Evolutionary conservation across 2,797 vertebrate species (phyloP).

Genomic region (Hybognathus amarus): DNA sequence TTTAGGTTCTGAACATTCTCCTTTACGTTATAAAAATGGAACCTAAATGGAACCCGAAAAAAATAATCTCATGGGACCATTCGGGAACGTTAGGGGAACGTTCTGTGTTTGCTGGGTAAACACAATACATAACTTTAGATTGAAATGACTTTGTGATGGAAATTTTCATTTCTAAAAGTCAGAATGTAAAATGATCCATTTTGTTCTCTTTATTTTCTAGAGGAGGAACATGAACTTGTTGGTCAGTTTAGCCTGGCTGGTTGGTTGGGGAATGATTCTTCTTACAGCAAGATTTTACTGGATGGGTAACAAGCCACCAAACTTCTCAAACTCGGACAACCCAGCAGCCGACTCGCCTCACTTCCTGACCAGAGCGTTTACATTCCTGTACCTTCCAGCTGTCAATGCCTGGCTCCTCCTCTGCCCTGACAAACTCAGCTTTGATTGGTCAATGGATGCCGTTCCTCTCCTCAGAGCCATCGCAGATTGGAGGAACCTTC

Average conservation of each 20-base stretch:
- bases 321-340: conserved; percentile 99
- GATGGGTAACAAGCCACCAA: conserved; percentile 98
- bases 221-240: conserved; percentile 86
- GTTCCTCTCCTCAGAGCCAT: conserved; percentile 88
- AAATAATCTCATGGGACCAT: too few relatives aligned
- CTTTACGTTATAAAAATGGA: too few relatives aligned
- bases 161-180: neutral
- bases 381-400: conserved; percentile 91
- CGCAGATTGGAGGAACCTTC: conserved; percentile 89
- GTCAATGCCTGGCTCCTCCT: conserved; percentile 94
- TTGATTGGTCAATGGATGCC: conserved; percentile 99
- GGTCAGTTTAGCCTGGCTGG: conserved; percentile 87
- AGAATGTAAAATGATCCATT: neutral
- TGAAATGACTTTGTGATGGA: neutral
- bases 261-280: conserved; percentile 85
- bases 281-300: conserved; percentile 92
- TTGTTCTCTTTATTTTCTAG: conserved; percentile 75
- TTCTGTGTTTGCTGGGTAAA: too few relatives aligned
- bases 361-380: conserved; percentile 85
- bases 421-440: conserved; percentile 96
- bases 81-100: too few relatives aligned
- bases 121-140: conserved; percentile 39
- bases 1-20: too few relatives aligned
- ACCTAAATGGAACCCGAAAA: too few relatives aligned
- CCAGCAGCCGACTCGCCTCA: conserved; percentile 92